phyloP scores from a whole-genome alignment of 2,797 vertebrate genomes.

The Synanceia verrucosa region DNA sequence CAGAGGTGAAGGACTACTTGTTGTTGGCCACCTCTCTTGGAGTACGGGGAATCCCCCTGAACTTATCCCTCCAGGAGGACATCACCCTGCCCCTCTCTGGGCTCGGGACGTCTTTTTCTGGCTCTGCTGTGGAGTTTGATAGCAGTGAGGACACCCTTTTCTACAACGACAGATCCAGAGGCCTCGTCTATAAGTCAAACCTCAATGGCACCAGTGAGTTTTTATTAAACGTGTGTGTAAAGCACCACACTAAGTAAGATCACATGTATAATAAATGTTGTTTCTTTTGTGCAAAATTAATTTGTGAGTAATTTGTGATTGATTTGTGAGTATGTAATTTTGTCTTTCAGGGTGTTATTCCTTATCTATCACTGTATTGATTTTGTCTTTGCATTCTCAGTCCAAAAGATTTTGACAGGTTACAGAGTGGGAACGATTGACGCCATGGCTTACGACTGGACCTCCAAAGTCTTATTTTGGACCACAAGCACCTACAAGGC shows the following conservation, averaged over 20 bases:
- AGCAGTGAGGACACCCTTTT: constrained; percentile 68
- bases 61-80: constrained; percentile 78
- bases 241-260: background rate
- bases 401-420: constrained; percentile 76
- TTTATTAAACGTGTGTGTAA: background rate
- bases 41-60: constrained; percentile 81
- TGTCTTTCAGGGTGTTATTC: background rate
- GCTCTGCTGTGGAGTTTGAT: constrained; percentile 79
- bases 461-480: constrained; percentile 83
- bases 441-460: constrained; percentile 84
- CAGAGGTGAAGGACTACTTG: constrained; percentile 81
- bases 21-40: constrained; percentile 68
- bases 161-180: constrained; percentile 74
- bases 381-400: constrained; percentile 47
- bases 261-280: background rate
- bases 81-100: constrained; percentile 77
- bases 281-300: background rate
- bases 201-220: constrained; percentile 77
- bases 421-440: constrained; percentile 74
- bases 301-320: background rate
- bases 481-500: constrained; percentile 68
- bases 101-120: constrained; percentile 58
- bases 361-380: background rate
- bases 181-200: constrained; percentile 76
- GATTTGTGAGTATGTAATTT: background rate